Evolutionary conservation across 2,113 vertebrate species (phyloP).

Genomic region (Misgurnus anguillicaudatus): DNA sequence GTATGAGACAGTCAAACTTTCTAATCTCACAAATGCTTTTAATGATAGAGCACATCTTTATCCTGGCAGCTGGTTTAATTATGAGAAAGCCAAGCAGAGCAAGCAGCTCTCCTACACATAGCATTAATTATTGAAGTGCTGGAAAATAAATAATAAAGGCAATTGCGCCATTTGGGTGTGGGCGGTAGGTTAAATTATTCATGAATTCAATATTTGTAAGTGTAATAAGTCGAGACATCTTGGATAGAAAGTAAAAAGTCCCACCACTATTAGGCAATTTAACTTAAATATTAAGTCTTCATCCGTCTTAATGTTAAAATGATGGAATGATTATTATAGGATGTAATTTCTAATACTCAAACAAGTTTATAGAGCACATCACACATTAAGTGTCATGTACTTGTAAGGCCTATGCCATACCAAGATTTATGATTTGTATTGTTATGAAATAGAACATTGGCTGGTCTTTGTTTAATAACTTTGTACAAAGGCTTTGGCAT

Average conservation of each 20-base stretch:
- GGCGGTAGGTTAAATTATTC: constrained; percentile 73
- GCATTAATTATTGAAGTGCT: constrained; percentile 73
- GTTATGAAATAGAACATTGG: neutral
- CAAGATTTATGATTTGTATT: constrained; percentile 1
- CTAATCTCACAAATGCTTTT: constrained; percentile 69
- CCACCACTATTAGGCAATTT: constrained; percentile 35
- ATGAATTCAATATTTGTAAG: constrained; percentile 61
- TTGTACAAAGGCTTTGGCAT: neutral
- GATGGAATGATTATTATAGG: constrained; percentile 14
- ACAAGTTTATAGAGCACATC: neutral
- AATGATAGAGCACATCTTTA: constrained; percentile 51
- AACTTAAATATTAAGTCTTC: constrained; percentile 49
- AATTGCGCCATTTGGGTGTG: constrained; percentile 65
- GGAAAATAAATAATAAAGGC: constrained; percentile 74
- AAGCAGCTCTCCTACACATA: constrained; percentile 65
- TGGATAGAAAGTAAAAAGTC: constrained; percentile 35
- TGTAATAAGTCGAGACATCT: constrained; percentile 55
- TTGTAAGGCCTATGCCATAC: neutral
- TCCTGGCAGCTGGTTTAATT: constrained; percentile 68
- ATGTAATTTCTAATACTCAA: constrained; percentile 18
- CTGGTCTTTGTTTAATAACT: neutral
- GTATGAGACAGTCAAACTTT: constrained; percentile 48
- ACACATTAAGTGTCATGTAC: neutral
- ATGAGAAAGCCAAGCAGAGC: constrained; percentile 60
- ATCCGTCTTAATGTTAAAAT: constrained; percentile 42